A percentile compares a stretch with the other conserved stretches of the same genome.
These are phyloP conservation scores for Chouioia cunea DNA, from an alignment of 2,888 invertebrate genomes.

Conservation along the genomic window DNA sequence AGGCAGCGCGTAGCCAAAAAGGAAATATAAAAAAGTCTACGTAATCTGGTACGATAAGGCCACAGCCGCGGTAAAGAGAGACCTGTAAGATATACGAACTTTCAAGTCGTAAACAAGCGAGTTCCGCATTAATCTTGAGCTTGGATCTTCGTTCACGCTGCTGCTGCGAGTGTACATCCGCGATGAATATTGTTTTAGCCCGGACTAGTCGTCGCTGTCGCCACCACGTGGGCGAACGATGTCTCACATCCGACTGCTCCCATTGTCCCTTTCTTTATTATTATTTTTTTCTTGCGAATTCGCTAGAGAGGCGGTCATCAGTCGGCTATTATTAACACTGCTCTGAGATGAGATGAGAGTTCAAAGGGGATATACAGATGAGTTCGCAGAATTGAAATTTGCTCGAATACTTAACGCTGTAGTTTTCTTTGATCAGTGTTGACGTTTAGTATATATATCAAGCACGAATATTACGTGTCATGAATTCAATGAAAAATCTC, in stretches of 20 bases:
- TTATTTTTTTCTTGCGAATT: neutral
- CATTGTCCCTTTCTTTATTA: neutral
- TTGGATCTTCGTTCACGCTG: constrained; percentile 23
- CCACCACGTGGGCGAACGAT: constrained; percentile 65
- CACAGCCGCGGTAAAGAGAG: neutral
- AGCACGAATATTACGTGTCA: no score
- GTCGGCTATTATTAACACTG: constrained; percentile 34
- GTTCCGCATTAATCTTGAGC: constrained; percentile 36
- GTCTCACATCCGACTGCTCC: constrained; percentile 64
- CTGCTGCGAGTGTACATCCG: constrained; percentile 19
- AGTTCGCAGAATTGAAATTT: no score
- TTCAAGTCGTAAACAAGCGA: constrained; percentile 41
- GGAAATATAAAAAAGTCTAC: constrained; percentile 37
- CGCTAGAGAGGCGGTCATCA: no score
- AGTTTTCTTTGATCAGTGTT: constrained; percentile 11
- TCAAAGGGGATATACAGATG: no score
- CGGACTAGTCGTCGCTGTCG: constrained; percentile 5
- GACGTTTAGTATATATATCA: neutral
- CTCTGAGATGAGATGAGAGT: neutral
- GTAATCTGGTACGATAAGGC: constrained; percentile 28
- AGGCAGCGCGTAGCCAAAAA: constrained; percentile 20
- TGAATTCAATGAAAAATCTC: no score
- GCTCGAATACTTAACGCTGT: no score
- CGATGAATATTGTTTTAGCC: constrained; percentile 11
- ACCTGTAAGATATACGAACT: constrained; percentile 18